These are phyloP conservation scores for Coelogynopora nodosa DNA, from an alignment of 2,888 invertebrate genomes.

Conservation along the genomic window DNA sequence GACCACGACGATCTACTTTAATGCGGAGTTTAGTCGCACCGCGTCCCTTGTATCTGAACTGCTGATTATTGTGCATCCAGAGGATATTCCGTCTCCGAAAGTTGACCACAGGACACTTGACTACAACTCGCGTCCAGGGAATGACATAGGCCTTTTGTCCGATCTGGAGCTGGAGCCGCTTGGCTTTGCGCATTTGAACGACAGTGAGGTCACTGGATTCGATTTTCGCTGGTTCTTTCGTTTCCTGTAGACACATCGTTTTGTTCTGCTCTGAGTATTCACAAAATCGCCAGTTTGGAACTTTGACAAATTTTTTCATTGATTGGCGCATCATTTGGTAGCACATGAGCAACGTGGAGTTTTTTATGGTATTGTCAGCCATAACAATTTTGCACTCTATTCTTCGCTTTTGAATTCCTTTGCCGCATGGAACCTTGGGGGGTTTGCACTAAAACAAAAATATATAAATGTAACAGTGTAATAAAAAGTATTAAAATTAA, in stretches of 20 bases:
- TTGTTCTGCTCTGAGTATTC: not conserved
- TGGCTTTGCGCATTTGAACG: slow-evolving; percentile 10
- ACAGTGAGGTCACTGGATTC: not conserved
- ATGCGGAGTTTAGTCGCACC: not conserved
- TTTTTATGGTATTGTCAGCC: not conserved
- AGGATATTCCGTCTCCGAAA: slow-evolving; percentile 26
- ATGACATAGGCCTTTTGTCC: slow-evolving; percentile 30
- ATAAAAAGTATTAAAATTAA: too few relatives aligned
- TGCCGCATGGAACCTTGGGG: not conserved
- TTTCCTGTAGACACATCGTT: not conserved
- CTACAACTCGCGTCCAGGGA: not conserved
- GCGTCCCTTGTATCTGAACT: not conserved
- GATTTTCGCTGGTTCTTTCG: not conserved
- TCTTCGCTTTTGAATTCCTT: not conserved
- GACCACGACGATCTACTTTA: not conserved
- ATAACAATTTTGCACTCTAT: not conserved
- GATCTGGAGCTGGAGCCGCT: slow-evolving; percentile 6
- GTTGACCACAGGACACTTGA: slow-evolving; percentile 20
- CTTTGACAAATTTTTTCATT: not conserved
- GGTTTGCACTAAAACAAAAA: too few relatives aligned
- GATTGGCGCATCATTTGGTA: not conserved
- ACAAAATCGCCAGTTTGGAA: not conserved
- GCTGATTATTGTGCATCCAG: slow-evolving; percentile 1
- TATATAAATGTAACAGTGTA: too few relatives aligned
- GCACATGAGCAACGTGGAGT: not conserved